Percentiles rank a stretch among this genome's conserved stretches.
These are phyloP conservation scores for Gephyroberyx darwinii DNA, from an alignment of 2,797 vertebrate genomes.

Conservation along the genomic window DNA sequence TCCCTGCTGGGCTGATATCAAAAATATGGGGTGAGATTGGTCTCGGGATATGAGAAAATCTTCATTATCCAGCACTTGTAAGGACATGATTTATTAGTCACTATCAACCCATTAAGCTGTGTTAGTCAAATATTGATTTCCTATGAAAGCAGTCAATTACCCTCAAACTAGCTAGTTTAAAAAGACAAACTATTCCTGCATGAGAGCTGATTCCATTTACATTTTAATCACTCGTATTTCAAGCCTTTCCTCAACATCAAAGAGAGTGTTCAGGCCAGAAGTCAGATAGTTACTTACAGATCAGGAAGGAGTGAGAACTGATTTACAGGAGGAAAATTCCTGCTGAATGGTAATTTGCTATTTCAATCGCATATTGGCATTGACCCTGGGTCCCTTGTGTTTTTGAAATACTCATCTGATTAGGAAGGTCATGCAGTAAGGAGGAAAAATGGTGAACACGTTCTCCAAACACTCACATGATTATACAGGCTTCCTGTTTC, in stretches of 20 bases:
- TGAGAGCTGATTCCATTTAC: slow-evolving; percentile 22
- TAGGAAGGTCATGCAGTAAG: slow-evolving; percentile 41
- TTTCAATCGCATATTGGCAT: slow-evolving; percentile 36
- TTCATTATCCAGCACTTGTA: slow-evolving; percentile 23
- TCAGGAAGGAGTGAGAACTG: slow-evolving; percentile 47
- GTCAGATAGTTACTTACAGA: slow-evolving; percentile 51
- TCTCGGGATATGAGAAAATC: slow-evolving; percentile 28
- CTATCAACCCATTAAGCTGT: slow-evolving; percentile 24
- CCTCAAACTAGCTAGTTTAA: slow-evolving; percentile 13
- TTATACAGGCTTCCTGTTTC: slow-evolving; percentile 48
- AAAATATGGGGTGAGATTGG: slow-evolving; percentile 16
- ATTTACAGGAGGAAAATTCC: slow-evolving; percentile 66
- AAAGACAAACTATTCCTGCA: slow-evolving; percentile 39
- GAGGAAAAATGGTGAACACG: slow-evolving; percentile 22
- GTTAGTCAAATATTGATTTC: slow-evolving; percentile 47
- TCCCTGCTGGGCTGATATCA: slow-evolving; percentile 22
- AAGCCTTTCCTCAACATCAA: slow-evolving; percentile 66
- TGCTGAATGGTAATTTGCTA: slow-evolving; percentile 58
- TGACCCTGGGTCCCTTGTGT: slow-evolving; percentile 39
- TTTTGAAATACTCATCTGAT: slow-evolving; percentile 67
- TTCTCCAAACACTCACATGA: slow-evolving; percentile 47
- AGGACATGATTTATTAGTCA: slow-evolving; percentile 35
- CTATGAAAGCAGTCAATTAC: slow-evolving; percentile 28
- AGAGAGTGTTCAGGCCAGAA: slow-evolving; percentile 54
- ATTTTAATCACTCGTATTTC: slow-evolving; percentile 62